A percentile compares a stretch with the other conserved stretches of the same genome.
Evolutionary conservation across 1,140 invertebrate species (phyloP).

Genomic region (Goniozus legneri): DNA sequence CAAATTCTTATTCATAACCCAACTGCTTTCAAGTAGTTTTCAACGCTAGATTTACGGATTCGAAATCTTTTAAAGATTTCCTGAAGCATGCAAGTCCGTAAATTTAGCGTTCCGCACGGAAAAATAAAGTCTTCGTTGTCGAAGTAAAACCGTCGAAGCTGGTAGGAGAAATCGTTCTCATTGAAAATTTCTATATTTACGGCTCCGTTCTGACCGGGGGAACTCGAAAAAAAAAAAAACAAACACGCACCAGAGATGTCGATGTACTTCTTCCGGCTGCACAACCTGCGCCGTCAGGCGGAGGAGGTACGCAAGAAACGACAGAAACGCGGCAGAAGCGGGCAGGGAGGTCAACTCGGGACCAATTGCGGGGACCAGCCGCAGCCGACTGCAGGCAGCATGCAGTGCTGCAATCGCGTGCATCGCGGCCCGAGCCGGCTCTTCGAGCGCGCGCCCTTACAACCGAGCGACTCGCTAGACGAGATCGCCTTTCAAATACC

Average conservation of each 20-base stretch:
- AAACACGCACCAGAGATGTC: constrained; percentile 70
- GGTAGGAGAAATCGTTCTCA: no score
- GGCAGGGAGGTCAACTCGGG: constrained; percentile 40
- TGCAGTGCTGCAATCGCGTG: constrained; percentile 44
- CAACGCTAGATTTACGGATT: no score
- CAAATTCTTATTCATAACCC: no score
- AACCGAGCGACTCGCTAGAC: constrained; percentile 82
- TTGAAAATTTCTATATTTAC: background rate
- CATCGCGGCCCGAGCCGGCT: constrained; percentile 67
- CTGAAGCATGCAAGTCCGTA: no score
- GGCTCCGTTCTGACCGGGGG: background rate
- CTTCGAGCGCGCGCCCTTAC: constrained; percentile 77
- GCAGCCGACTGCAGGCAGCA: constrained; percentile 51
- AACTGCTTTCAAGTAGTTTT: no score
- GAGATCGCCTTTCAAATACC: constrained; percentile 89
- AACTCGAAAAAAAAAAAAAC: background rate
- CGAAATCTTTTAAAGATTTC: no score
- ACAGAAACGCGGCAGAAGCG: constrained; percentile 53
- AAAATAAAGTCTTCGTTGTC: no score
- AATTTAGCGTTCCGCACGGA: no score
- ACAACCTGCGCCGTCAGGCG: constrained; percentile 80
- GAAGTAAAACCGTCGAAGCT: no score
- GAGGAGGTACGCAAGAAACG: constrained; percentile 63
- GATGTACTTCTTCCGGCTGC: constrained; percentile 91
- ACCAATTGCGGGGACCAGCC: constrained; percentile 48